These are phyloP conservation scores for Caenorhabditis elegans DNA, from an alignment of 1,140 invertebrate genomes.

Conservation along the genomic window WBcel235 BX284606.5:3963001-3963500, in stretches of 20 bases:
- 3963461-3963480: neutral
- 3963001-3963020: neutral
- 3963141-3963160: slow-evolving; percentile 25
- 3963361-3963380: neutral
- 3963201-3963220: slow-evolving; percentile 16
- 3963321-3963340: slow-evolving; percentile 19
- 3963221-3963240: slow-evolving; percentile 8
- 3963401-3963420: neutral
- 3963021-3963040: neutral
- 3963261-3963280: slow-evolving; percentile 7
- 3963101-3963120: neutral
- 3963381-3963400: neutral
- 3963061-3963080: neutral
- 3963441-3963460: neutral
- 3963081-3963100: too few relatives aligned
- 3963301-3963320: neutral
- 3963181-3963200: slow-evolving; percentile 8
- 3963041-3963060: neutral
- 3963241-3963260: slow-evolving; percentile 18
- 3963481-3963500: neutral
- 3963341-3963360: slow-evolving; percentile 10
- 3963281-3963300: too few relatives aligned
- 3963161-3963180: slow-evolving; percentile 29
- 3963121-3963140: neutral
- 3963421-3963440: neutral